Evolutionary conservation across 1,140 invertebrate genomes (phyloP), one percentile per base, ranked within the genome.

Genomic region (Macrosteles quadrilineatus): DNA sequence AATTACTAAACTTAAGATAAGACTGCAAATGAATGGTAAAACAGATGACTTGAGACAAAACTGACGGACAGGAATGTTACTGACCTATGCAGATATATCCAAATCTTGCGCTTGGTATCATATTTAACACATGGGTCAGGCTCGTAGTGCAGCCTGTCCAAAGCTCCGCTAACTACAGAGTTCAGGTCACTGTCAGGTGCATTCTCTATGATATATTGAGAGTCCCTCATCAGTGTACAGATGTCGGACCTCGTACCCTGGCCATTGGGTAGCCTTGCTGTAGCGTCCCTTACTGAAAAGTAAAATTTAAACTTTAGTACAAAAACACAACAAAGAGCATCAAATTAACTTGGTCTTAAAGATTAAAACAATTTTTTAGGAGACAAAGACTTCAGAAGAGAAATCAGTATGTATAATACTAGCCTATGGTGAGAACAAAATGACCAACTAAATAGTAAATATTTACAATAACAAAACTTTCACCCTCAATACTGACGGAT

Each of bases 161-260:
- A 79, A 6, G 94, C 94, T 1, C 93, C 93, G 76, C 92, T 95
- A 0, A 97, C 94, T 0, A 95, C 93, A 4, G 90, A 92, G 78
- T 94, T 91, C 1, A 95, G 77, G 45, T 90, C 82, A 69, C 83
- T 89, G 71, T 92, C 89, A 40, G 88, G 86, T 31, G 90, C 87
- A 53, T 88, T 87, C 36, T 86, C 86, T 23, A 87, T 86, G 30
- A 97, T 85, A 75, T 93, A 97, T 76, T 95, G 93, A 0, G 93
- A 96, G 77, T 93, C 91, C 77, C 91, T 90, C 3, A 94, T 77
- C 47, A 94, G 80, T 75, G 92, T 90, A 80, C 91, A 92, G 73
- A 98, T 96, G 76, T 98, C 95, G 2, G 91, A 88, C 29, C 95
- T 81, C 0, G 95, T 96, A 25, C 96, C 96, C 83, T 98, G 94